Conservation (phyloP, 1,140 invertebrate genomes). For the Sinella curviseta region DNA sequence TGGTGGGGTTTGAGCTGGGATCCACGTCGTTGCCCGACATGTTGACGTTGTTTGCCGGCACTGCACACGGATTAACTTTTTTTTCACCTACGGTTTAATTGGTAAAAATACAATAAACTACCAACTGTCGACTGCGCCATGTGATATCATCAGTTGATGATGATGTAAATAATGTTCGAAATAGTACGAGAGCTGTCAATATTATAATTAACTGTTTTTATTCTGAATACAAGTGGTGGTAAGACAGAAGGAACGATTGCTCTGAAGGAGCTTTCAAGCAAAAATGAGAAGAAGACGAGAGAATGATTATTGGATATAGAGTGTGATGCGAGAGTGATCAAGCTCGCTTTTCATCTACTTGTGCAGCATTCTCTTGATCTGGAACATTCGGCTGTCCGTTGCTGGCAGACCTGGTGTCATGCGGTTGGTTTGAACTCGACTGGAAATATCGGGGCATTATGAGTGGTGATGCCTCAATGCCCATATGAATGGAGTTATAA, state of each 20-base stretch:
- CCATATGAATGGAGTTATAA: too few species aligned
- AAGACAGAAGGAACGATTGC: too few species aligned
- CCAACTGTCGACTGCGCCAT: slow-evolving; percentile 14
- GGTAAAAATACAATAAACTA: neutral
- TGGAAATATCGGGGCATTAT: neutral
- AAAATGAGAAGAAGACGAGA: neutral
- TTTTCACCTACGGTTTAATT: neutral
- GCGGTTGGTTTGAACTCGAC: neutral
- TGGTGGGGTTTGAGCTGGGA: neutral
- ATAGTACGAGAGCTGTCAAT: too few species aligned
- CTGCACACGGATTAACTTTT: neutral
- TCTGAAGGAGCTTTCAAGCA: too few species aligned
- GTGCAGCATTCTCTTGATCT: too few species aligned
- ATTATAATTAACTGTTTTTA: too few species aligned
- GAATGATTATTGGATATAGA: too few species aligned
- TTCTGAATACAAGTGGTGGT: too few species aligned
- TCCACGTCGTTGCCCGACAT: neutral
- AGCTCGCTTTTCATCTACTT: neutral
- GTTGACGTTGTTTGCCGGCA: neutral
- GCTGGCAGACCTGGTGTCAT: neutral
- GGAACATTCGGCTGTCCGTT: neutral
- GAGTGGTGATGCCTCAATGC: neutral
- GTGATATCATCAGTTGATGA: neutral
- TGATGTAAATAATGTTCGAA: too few species aligned
- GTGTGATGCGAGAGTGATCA: neutral